Evolutionary conservation across 2,888 invertebrate species (phyloP).

Genomic region (Piscicola geometra): DNA sequence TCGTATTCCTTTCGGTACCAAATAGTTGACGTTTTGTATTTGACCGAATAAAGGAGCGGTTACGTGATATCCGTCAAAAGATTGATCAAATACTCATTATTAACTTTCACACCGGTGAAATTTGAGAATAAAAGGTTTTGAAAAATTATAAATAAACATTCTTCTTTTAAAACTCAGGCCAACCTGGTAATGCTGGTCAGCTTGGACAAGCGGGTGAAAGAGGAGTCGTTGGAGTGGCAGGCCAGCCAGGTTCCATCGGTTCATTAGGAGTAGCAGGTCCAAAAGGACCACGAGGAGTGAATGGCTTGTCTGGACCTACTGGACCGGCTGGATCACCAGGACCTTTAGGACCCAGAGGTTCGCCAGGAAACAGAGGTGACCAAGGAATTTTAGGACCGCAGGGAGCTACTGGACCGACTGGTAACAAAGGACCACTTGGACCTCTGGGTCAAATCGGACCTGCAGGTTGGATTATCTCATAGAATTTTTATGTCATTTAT

Average conservation of each 20-base stretch:
- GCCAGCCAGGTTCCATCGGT: conserved; percentile 8
- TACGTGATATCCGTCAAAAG: too few relatives aligned
- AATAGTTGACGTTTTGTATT: too few relatives aligned
- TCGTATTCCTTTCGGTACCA: too few relatives aligned
- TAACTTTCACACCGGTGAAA: too few relatives aligned
- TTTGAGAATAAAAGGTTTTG: too few relatives aligned
- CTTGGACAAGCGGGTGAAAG: background rate
- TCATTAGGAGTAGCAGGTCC: conserved; percentile 21
- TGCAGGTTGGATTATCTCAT: conserved; percentile 14
- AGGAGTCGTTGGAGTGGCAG: conserved; percentile 13
- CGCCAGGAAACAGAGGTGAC: conserved; percentile 26
- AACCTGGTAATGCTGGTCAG: conserved; percentile 17
- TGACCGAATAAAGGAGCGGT: too few relatives aligned
- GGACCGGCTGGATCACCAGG: conserved; percentile 34
- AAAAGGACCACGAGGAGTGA: conserved; percentile 25
- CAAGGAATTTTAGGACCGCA: conserved; percentile 13
- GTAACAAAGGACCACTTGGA: conserved; percentile 37
- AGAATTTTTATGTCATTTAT: too few relatives aligned
- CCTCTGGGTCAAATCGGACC: conserved; percentile 26
- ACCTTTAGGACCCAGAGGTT: conserved; percentile 34
- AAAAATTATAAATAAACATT: too few relatives aligned
- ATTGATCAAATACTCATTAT: too few relatives aligned
- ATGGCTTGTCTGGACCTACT: conserved; percentile 17
- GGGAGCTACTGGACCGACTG: conserved; percentile 21
- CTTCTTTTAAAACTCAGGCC: too few relatives aligned